Evolutionary conservation across 1,140 invertebrate genomes (phyloP).

Genomic region (Drosophila pectinifera): DNA sequence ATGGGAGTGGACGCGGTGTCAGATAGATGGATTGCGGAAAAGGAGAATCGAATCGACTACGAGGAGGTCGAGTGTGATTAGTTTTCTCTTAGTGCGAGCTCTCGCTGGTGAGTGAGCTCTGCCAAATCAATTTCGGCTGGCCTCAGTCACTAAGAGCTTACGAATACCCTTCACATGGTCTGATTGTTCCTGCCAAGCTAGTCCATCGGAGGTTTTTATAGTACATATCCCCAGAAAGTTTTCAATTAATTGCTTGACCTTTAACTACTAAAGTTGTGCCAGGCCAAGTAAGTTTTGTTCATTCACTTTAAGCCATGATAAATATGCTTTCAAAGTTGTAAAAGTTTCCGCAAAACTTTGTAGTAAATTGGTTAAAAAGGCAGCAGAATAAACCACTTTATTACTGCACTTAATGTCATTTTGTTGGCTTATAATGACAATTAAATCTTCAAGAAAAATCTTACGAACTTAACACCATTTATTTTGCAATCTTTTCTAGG

Average conservation of each 20-base stretch:
- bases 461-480: neutral
- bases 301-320: neutral
- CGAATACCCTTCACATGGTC: neutral
- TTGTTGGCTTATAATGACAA: conserved; percentile 2
- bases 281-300: neutral
- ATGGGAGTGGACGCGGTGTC: conserved; percentile 10
- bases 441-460: neutral
- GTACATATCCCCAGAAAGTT: neutral
- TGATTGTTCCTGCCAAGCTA: neutral
- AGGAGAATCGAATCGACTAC: conserved; percentile 17
- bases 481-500: too few species aligned
- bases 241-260: neutral
- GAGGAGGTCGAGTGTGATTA: conserved; percentile 28
- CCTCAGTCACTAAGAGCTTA: neutral
- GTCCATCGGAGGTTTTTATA: neutral
- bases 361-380: neutral
- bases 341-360: neutral
- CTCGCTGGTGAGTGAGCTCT: neutral
- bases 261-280: neutral
- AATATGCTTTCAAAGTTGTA: neutral
- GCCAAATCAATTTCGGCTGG: conserved; percentile 18
- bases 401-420: neutral
- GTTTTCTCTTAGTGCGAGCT: conserved; percentile 9
- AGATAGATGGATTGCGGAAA: conserved; percentile 22
- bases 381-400: too few species aligned